Base-by-base conservation (phyloP, 2,888 invertebrate genomes). In the Heliothis peltigera region DNA sequence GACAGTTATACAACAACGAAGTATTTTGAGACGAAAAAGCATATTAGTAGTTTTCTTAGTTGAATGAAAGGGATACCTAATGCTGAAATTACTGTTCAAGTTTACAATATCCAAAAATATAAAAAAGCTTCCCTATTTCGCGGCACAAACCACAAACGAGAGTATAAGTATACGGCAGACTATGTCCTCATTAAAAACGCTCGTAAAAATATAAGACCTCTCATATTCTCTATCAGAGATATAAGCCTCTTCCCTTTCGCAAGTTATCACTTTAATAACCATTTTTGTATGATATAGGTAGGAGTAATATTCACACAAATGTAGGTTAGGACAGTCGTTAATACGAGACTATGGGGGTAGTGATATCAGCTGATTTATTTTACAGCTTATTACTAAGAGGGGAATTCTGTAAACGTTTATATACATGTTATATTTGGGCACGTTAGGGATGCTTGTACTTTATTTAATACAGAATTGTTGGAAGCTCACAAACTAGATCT, bases 201-300 rank as follows among this genome's bases (percentile, higher is more conserved):
- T 70, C 72, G 49, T 73, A 75, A 75, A 75, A 75, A 73, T 73
- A 75, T 75, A 73, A 46, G 70, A 70, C 60, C 64, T 57, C 73
- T 70, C 70, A 64, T 75, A 70, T 73, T 53, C 75, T 70, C 70
- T 75, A 73, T 73, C 73, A 64, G 64, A 64, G 60, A 75, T 73
- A 70, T 73, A 75, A 73, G 70, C 73, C 75, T 70, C 75, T 70
- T 70, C 70, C 75, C 60, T 70, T 54, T 12, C 57, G 49, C 75
- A 73, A 73, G 70, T 73, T 73, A 73, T 73, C 75, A 59, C 73
- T 73, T 73, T 73, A 73, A 73, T 73, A 73, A 73, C 73, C 73
- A 73, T 73, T 73, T 73, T 73, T 73, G 73, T 73, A 60, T 73
- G 73, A 73, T 73, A 73, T 73, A 75, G 75, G 73, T 73, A 73